phyloP scores from a whole-genome alignment of 2,113 vertebrate species.

The Ailurus styani region DNA sequence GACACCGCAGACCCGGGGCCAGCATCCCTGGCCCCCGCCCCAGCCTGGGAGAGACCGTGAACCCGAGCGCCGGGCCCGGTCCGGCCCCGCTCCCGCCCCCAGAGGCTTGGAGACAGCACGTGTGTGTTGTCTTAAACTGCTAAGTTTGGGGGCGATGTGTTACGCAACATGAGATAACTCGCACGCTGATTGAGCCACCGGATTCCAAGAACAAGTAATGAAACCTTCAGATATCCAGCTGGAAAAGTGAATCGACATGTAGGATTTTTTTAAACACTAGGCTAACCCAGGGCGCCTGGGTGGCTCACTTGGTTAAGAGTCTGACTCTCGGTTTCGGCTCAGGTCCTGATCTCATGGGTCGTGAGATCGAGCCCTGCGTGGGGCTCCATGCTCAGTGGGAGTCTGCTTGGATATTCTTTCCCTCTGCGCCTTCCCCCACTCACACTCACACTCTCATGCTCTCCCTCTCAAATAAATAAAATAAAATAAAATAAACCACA shows the following conservation, averaged over 20 bases:
- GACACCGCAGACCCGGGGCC: not conserved
- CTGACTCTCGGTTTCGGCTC: not conserved
- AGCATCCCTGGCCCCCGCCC: not conserved
- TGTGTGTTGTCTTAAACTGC: not conserved
- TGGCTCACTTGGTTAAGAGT: not conserved
- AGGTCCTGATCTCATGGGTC: not conserved
- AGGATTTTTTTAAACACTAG: not conserved
- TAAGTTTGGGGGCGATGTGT: not conserved
- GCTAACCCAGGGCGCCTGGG: not conserved
- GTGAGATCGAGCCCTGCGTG: not conserved
- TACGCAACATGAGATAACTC: not conserved
- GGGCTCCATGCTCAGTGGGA: not conserved
- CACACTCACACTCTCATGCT: not conserved
- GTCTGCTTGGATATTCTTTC: not conserved
- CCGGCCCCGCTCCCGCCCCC: not conserved
- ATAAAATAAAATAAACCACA: not conserved
- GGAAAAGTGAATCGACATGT: not conserved
- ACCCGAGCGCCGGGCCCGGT: not conserved
- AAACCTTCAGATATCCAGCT: not conserved
- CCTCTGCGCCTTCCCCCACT: not conserved
- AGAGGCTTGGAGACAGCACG: not conserved
- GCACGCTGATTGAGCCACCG: not conserved
- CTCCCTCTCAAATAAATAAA: not conserved
- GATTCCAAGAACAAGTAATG: not conserved
- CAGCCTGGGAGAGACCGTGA: not conserved